A percentile compares a stretch with the other conserved stretches of the same genome.
Conservation (phyloP, 2,888 invertebrate genomes). For the Parelbella ahira region DNA sequence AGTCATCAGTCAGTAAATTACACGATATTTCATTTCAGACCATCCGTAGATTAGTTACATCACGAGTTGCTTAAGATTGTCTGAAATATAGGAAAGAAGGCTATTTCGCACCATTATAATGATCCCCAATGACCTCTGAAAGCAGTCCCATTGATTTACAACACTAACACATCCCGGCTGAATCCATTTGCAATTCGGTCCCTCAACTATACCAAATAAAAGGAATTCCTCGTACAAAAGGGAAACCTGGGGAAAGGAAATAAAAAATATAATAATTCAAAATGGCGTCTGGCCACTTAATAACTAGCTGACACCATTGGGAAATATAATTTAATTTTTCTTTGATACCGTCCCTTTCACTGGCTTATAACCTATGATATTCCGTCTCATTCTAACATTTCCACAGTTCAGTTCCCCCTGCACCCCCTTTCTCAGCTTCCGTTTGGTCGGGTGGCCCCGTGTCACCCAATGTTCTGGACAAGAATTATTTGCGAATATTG, state of each 20-base stretch:
- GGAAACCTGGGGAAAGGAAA: constrained; percentile 68
- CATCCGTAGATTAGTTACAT: no score
- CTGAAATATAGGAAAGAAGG: constrained; percentile 5
- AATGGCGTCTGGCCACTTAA: constrained; percentile 81
- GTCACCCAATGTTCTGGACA: constrained; percentile 72
- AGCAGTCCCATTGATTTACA: constrained; percentile 50
- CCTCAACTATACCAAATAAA: constrained; percentile 73
- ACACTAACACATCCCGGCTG: constrained; percentile 43
- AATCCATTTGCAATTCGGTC: constrained; percentile 63
- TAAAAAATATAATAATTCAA: constrained; percentile 79
- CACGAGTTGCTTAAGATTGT: no score
- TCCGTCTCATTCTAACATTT: constrained; percentile 54
- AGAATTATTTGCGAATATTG: constrained; percentile 77
- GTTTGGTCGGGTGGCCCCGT: constrained; percentile 58
- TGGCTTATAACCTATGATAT: constrained; percentile 35
- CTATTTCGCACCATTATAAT: constrained; percentile 32
- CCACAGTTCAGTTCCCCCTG: constrained; percentile 50
- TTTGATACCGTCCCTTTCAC: constrained; percentile 48
- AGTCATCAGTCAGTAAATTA: no score
- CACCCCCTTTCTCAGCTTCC: constrained; percentile 49
- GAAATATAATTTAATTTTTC: constrained; percentile 82
- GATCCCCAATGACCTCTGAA: constrained; percentile 43
- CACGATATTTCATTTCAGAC: no score
- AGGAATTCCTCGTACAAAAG: constrained; percentile 69
- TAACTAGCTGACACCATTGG: constrained; percentile 82